Evolutionary conservation across 2,113 vertebrate species (phyloP).

Genomic region (Lepidothrix coronata): DNA sequence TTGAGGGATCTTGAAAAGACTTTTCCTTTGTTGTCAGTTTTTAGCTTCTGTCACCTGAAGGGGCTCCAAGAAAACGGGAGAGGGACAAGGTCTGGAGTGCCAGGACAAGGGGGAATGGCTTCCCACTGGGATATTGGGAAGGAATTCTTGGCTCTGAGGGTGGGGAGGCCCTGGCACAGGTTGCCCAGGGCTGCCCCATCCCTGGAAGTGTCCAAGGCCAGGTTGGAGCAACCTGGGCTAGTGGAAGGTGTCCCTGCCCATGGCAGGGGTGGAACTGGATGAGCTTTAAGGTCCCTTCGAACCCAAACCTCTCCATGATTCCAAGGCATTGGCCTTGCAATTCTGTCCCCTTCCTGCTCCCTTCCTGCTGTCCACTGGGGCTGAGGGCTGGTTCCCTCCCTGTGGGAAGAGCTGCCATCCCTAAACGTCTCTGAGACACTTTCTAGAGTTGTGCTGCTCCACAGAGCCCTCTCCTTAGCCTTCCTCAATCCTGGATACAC

Average conservation of each 20-base stretch:
- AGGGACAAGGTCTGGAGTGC: not conserved
- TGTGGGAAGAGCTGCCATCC: not conserved
- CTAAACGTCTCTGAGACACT: fast-evolving
- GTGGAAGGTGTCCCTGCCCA: not conserved
- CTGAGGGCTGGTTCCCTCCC: not conserved
- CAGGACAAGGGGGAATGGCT: not conserved
- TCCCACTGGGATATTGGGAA: not conserved
- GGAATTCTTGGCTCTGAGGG: fast-evolving
- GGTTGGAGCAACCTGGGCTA: not conserved
- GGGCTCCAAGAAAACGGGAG: not conserved
- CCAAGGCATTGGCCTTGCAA: fast-evolving
- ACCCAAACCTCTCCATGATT: not conserved
- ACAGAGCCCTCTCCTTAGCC: not conserved
- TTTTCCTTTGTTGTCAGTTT: not conserved
- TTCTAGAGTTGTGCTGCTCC: not conserved
- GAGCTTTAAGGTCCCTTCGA: not conserved
- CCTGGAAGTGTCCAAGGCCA: fast-evolving
- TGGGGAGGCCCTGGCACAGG: not conserved
- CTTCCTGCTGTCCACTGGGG: not conserved
- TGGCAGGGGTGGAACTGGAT: not conserved
- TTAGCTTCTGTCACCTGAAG: not conserved
- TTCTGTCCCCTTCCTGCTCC: not conserved
- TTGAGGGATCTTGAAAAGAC: not conserved
- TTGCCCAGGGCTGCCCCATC: not conserved
- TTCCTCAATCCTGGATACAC: not conserved